These are phyloP conservation scores for Eupsittula cactorum DNA, from an alignment of 2,113 vertebrate species.

Conservation along the genomic window DNA sequence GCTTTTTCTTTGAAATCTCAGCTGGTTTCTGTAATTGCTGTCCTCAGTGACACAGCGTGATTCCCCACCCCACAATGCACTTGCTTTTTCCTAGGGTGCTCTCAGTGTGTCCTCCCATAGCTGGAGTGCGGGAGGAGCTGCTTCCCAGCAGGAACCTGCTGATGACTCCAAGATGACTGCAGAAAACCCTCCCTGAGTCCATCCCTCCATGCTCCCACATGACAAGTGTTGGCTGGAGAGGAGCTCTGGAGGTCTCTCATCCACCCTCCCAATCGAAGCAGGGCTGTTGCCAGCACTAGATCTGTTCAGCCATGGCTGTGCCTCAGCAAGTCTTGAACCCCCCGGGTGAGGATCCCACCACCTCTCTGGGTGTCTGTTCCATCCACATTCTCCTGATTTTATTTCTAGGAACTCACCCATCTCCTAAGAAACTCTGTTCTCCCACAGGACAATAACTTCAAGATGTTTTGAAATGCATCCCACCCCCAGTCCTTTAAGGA, in stretches of 20 bases:
- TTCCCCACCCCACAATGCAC: background rate
- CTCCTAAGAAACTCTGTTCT: background rate
- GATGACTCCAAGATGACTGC: background rate
- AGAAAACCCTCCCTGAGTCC: background rate
- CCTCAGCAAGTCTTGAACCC: background rate
- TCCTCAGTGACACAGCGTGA: background rate
- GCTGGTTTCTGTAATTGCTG: constrained; percentile 29
- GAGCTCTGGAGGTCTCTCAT: background rate
- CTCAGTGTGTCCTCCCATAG: background rate
- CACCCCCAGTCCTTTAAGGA: background rate
- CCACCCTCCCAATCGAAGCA: background rate
- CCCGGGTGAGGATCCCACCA: background rate
- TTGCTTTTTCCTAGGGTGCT: constrained; percentile 5
- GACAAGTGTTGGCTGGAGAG: background rate
- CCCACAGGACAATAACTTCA: background rate
- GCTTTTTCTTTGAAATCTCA: constrained; percentile 43
- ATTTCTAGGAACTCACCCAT: background rate
- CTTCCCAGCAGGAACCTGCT: background rate
- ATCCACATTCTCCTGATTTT: background rate
- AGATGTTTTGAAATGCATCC: background rate
- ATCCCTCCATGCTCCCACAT: background rate
- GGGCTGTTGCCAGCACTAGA: background rate
- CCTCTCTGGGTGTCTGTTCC: background rate
- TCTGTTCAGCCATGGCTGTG: background rate
- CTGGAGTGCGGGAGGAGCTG: background rate